Evolutionary conservation across 1,140 invertebrate genomes (phyloP), one percentile per base, ranked within the genome.

Genomic region (Caenorhabditis remanei): DNA sequence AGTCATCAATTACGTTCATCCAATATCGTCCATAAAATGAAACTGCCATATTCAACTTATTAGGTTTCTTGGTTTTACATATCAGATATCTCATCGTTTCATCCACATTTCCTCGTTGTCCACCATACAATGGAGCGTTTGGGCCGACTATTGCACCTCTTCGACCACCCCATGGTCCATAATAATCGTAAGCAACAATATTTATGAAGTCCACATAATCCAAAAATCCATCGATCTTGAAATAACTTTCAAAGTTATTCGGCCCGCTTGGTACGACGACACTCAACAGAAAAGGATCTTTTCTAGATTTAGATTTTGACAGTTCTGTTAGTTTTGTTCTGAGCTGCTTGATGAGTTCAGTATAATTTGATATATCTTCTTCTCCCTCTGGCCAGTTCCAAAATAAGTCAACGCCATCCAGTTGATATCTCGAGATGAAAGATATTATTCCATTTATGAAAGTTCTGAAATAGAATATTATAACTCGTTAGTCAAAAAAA

Each of bases 331-430:
- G 21, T 7, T 83, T n/a, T 32, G 55, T 56, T 48, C 90, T 82
- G 4, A 90, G 84, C 71, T 90, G 86, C 9, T 83, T 84, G 50
- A 90, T 21, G 0, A 90, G 56, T 61, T 16, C 41, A 14, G 90
- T 89, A 41, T 32, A 32, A 19, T 71, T 46, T 6, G 6, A 3
- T 4, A 14, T 46, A 19, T 71, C 65, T 16, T 46, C 24, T 71
- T 89, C 93, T 93, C 32, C 32, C 32, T 89, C 19, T 16, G 65
- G 65, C 65, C 65, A 71, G 1, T 8, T n/a, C 65, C 65, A 71
- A 4, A 19, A 71, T 43, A 71, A 16, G 46, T 71, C 65, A 4
- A 71, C 65, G 16, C 65, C 65, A 19, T 71, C 41, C 16, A 43
- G 4, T 71, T 46, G 65, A 43, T 71, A 21, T 40, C 43, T 43